Conservation (phyloP, 2,888 invertebrate genomes). For the Plebejus argus region DNA sequence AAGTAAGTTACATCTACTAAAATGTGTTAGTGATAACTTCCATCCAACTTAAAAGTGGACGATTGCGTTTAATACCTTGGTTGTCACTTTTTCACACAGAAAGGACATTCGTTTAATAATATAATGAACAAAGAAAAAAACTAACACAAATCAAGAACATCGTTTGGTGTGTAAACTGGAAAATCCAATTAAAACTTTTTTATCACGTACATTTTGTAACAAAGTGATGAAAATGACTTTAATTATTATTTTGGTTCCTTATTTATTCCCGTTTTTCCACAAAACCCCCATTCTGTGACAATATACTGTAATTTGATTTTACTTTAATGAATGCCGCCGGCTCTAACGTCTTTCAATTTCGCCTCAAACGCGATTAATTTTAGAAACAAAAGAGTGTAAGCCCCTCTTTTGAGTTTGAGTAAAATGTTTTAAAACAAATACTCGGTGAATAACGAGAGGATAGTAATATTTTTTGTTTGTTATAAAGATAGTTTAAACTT, state of each 20-base stretch:
- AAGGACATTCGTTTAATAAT: too few relatives aligned
- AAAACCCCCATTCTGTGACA: slow-evolving; percentile 1
- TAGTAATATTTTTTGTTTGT: background rate
- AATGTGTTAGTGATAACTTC: too few relatives aligned
- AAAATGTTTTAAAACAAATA: slow-evolving; percentile 21
- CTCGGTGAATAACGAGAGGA: background rate
- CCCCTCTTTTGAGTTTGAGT: slow-evolving; percentile 41
- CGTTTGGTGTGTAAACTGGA: too few relatives aligned
- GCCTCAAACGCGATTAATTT: slow-evolving; percentile 66
- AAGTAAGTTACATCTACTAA: too few relatives aligned
- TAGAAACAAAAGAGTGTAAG: slow-evolving; percentile 64
- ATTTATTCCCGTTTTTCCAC: slow-evolving; percentile 9
- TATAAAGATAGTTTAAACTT: background rate
- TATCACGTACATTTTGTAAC: background rate
- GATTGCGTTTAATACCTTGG: too few relatives aligned
- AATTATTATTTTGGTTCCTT: slow-evolving; percentile 10
- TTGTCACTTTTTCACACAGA: too few relatives aligned
- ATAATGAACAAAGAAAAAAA: too few relatives aligned
- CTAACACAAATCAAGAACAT: too few relatives aligned
- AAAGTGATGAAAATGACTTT: background rate
- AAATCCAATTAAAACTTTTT: background rate
- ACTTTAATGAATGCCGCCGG: slow-evolving; percentile 21
- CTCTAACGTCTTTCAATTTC: slow-evolving; percentile 56
- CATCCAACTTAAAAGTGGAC: too few relatives aligned
- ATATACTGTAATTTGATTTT: slow-evolving; percentile 28